Percentiles rank a stretch among this genome's conserved stretches.
phyloP scores from a whole-genome alignment of 2,797 vertebrate genomes.

The Anolis apletophallus region DNA sequence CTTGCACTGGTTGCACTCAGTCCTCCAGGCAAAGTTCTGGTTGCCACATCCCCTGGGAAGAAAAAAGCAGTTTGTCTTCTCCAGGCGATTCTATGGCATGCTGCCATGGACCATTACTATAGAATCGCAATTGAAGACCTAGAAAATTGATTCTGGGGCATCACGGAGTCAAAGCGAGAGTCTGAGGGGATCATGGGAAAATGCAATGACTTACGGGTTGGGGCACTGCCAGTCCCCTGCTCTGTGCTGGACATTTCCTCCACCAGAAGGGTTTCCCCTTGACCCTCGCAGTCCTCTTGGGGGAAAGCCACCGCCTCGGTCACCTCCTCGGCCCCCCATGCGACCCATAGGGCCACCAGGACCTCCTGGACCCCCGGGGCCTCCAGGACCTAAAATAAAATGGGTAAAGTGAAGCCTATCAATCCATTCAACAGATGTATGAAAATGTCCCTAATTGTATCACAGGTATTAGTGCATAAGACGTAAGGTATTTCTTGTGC shows the following conservation, averaged over 20 bases:
- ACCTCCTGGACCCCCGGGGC: constrained; percentile 75
- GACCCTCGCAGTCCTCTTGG: constrained; percentile 91
- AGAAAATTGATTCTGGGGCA: too few species aligned
- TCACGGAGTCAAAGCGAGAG: too few species aligned
- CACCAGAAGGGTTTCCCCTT: constrained; percentile 87
- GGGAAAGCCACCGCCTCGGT: constrained; percentile 92
- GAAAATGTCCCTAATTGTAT: too few species aligned
- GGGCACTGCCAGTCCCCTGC: constrained; percentile 99
- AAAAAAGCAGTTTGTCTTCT: too few species aligned
- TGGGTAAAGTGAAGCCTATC: fast-evolving
- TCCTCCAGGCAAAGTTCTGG: constrained; percentile 98
- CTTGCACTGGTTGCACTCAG: constrained; percentile 99
- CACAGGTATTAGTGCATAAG: too few species aligned
- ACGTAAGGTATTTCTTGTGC: too few species aligned
- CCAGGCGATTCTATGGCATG: too few species aligned
- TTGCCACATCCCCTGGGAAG: constrained; percentile 89
- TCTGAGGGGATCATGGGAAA: too few species aligned
- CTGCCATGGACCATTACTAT: too few species aligned
- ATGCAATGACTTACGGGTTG: constrained; percentile 84
- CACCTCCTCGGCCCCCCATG: constrained; percentile 89
- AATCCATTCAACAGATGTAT: fast-evolving
- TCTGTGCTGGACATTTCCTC: constrained; percentile 94
- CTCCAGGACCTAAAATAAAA: constrained; percentile 52
- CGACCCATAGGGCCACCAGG: constrained; percentile 91
- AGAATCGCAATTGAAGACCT: too few species aligned